These are phyloP conservation scores for Drosophila trichaetosa DNA, from an alignment of 2,888 invertebrate species.

Conservation along the genomic window DNA sequence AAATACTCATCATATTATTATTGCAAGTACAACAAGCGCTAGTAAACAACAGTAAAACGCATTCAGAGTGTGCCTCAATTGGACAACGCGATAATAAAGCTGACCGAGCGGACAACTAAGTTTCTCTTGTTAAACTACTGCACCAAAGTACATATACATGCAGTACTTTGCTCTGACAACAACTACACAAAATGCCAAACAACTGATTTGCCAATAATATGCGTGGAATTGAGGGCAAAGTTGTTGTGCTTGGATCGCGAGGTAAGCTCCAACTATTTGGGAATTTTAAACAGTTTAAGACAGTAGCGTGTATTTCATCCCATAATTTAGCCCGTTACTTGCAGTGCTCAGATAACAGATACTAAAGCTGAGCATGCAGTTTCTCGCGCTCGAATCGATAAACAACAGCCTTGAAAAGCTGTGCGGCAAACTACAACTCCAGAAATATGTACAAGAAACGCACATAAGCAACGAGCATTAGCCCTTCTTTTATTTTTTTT, in stretches of 20 bases:
- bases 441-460: conserved; percentile 7
- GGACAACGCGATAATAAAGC: neutral
- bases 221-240: conserved; percentile 93
- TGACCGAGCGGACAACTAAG: conserved; percentile 2
- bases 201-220: conserved; percentile 84
- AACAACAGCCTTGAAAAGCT: conserved; percentile 52
- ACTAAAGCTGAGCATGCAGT: conserved; percentile 10
- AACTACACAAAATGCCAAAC: conserved; percentile 36
- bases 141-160: conserved; percentile 7
- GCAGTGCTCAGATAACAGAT: conserved; percentile 38
- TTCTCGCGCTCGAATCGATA: conserved; percentile 52
- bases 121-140: conserved; percentile 14
- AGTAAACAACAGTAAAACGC: conserved; percentile 24
- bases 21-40: conserved; percentile 27
- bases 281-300: conserved; percentile 42
- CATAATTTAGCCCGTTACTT: conserved; percentile 4
- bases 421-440: conserved; percentile 9
- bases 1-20: conserved; percentile 33
- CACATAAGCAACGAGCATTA: neutral
- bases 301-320: conserved; percentile 11
- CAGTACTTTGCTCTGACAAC: conserved; percentile 22
- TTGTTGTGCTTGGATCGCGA: conserved; percentile 93
- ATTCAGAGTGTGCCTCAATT: conserved; percentile 13
- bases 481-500: conserved; percentile 1
- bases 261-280: conserved; percentile 86